Base-by-base conservation (phyloP, 2,113 vertebrate species). In the Crotalus tigris region DNA sequence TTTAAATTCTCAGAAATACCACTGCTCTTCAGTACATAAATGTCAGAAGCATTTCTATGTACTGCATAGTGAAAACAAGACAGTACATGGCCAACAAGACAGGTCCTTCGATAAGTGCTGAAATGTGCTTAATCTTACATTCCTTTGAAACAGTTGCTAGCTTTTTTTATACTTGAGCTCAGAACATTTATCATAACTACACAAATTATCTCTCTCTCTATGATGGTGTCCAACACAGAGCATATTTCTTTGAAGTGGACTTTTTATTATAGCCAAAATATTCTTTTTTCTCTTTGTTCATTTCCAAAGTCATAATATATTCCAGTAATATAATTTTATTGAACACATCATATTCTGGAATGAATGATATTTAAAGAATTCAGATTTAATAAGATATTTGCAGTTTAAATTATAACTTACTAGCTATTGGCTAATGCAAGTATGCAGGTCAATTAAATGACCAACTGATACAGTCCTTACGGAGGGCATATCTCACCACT, bases 51-150 rank as follows among this genome's bases (percentile, higher is more conserved):
- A 11, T 88, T 0, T 93, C 10, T 89, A 3, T 91, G 85, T 91
- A 26, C 94, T 94, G 44, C 49, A 92, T 58, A 21, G 26, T 92
- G 51, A 93, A 95, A 91, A 58, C 12, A 94, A 95, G 92, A 91
- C 93, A 93, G 44, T 46, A 59, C 90, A 87, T 87, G 59, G 88
- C 69, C 86, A 92, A 92, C 81, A 93, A 91, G 81, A 91, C 57
- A 91, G 0, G 94, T 95, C 39, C 59, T 9, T 57, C 91, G 92
- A 91, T 94, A 92, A 87, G 46, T 92, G 53, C 93, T 69, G 39
- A 94, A 96, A 93, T 53, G 3, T 90, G 24, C 94, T 95, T 94
- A 95, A 94, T 96, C 75, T 94, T 95, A 64, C 0, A 81, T 95
- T 95, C n/a, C 91, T 93, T 49, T 95, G 87, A 96, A 54, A 5